phyloP scores from a whole-genome alignment of 2,113 vertebrate genomes.

The Garra rufa region DNA sequence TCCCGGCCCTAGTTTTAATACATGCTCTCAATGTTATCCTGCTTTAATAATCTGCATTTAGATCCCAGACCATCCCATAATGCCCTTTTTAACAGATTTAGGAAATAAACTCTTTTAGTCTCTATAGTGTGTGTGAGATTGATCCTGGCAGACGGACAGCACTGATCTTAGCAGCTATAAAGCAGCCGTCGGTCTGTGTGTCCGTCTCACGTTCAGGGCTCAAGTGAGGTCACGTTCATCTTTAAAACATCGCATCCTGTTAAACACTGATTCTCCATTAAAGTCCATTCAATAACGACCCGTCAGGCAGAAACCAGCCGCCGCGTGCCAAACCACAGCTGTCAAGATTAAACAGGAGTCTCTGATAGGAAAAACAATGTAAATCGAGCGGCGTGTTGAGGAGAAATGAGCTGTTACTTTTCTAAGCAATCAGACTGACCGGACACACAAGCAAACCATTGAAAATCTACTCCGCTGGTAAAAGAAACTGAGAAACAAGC shows the following conservation, averaged over 20 bases:
- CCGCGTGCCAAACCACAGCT: constrained; percentile 9
- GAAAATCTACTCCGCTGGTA: no score
- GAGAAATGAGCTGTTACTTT: neutral
- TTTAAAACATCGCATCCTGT: constrained; percentile 21
- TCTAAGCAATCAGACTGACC: neutral
- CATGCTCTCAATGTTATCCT: neutral
- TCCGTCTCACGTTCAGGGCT: neutral
- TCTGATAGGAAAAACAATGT: neutral
- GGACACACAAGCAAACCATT: no score
- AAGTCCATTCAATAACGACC: neutral
- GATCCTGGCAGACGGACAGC: neutral
- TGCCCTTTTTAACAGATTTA: neutral
- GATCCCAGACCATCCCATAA: neutral
- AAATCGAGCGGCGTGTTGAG: neutral
- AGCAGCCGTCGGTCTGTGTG: neutral
- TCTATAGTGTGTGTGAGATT: neutral
- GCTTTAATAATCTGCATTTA: neutral
- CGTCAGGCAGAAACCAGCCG: neutral
- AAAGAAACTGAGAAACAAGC: no score
- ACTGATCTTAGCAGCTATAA: neutral
- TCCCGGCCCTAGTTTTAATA: no score
- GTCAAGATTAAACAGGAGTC: neutral
- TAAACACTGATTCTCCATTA: constrained; percentile 11
- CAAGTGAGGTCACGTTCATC: constrained; percentile 3
- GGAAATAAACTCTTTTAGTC: neutral